phyloP scores from a whole-genome alignment of 2,113 vertebrate species.

The Planiliza haematocheilus region DNA sequence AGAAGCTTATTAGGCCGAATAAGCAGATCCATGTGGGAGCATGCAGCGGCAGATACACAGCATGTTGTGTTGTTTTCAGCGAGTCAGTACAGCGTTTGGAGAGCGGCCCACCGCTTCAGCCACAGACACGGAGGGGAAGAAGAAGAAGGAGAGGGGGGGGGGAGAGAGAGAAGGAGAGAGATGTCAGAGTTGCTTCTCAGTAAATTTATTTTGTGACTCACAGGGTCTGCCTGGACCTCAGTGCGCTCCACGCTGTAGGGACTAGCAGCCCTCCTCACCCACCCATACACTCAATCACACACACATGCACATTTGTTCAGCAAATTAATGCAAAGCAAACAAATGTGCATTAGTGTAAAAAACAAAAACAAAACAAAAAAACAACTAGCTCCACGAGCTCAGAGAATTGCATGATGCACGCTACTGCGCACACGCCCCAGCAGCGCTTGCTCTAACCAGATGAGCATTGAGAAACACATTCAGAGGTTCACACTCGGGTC shows the following conservation, averaged over 20 bases:
- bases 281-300: constrained; percentile 21
- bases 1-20: constrained; percentile 18
- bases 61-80: constrained; percentile 60
- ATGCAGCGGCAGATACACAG: constrained; percentile 32
- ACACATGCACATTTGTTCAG: constrained; percentile 41
- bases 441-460: constrained; percentile 47
- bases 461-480: constrained; percentile 55
- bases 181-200: constrained; percentile 51
- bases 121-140: constrained; percentile 52
- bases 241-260: constrained; percentile 66
- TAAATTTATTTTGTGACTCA: constrained; percentile 75
- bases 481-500: constrained; percentile 24
- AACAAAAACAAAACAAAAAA: constrained; percentile 10
- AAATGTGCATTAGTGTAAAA: constrained; percentile 15
- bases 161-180: constrained; percentile 28
- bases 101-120: constrained; percentile 35
- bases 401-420: background rate
- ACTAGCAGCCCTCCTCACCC: constrained; percentile 41
- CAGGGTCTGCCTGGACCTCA: constrained; percentile 81
- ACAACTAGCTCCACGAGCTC: background rate
- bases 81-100: constrained; percentile 52
- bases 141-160: constrained; percentile 27
- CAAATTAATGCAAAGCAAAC: constrained; percentile 5
- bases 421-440: constrained; percentile 17
- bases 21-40: constrained; percentile 36